Conservation (phyloP, 35 echinoderm and acorn worm species). For the Patiria miniata region DNA sequence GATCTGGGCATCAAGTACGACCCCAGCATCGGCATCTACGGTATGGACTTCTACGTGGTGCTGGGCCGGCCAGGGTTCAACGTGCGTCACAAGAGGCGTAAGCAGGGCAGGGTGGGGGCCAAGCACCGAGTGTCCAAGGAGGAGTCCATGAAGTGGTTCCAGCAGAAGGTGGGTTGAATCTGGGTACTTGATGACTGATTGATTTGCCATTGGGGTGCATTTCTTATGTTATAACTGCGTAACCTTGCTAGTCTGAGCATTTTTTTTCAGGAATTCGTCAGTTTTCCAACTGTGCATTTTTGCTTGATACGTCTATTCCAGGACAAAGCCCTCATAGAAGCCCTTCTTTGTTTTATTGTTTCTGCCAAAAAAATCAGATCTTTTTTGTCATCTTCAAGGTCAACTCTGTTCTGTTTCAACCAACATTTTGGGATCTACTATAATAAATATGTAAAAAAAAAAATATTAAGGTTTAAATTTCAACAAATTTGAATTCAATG, state of each 20-base stretch:
- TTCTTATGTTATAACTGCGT: not conserved
- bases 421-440: too few species aligned
- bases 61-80: constrained; percentile 91
- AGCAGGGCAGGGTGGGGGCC: constrained; percentile 72
- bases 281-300: too few species aligned
- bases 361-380: too few species aligned
- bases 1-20: constrained; percentile 99
- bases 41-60: constrained; percentile 98
- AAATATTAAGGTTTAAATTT: too few species aligned
- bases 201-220: not conserved
- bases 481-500: too few species aligned
- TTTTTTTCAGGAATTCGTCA: not conserved
- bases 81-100: constrained; percentile 78
- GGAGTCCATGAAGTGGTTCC: constrained; percentile 99
- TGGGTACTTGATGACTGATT: not conserved
- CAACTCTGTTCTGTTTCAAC: too few species aligned
- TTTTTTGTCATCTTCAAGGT: too few species aligned
- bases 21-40: constrained; percentile 96
- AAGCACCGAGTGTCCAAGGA: constrained; percentile 85
- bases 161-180: constrained; percentile 77
- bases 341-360: too few species aligned
- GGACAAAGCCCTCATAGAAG: too few species aligned
- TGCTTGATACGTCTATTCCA: too few species aligned
- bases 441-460: too few species aligned
- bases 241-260: not conserved